Evolutionary conservation across 2,113 vertebrate species (phyloP), one percentile per base, ranked within the genome.

Genomic region (Acinonyx jubatus): DNA sequence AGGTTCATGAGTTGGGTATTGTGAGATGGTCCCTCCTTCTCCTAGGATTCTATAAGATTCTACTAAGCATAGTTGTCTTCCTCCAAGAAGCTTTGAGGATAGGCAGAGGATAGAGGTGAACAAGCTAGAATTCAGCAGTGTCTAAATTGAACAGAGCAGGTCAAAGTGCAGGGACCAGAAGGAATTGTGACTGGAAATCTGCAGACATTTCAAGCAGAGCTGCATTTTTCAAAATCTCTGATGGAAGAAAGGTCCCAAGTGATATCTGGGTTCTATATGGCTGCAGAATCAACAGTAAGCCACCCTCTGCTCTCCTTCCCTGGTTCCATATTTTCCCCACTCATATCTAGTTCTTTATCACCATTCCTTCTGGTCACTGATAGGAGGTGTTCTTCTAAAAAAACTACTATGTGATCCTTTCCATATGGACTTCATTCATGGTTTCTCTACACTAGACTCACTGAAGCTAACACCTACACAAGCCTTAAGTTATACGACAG

Each of bases 381-480:
- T 95, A 92, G 66, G 18, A 88, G 33, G 92, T 96, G 52, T 3
- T 52, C 89, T 98, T 95, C 91, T 95, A 91, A 93, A 89, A 89
- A 91, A 50, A 94, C 97, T 96, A 73, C 88, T 78, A 2, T 97
- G 91, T 94, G 91, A 94, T 86, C 81, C 80, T 25, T 71, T 97
- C 97, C 98, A 97, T 98, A 98, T 97, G 98, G 97, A 98, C 96
- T 85, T 91, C 93, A 97, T 95, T 98, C 97, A 95, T 92, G 94
- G 88, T 96, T 93, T 81, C 71, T 93, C 97, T 97, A 97, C 92
- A 97, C 71, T 45, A 98, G 97, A 97, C 92, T 97, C 80, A 96
- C 91, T 94, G 96, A 98, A 96, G 95, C 94, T 89, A 98, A 73
- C 93, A 97, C 96, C 93, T 98, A 96, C 96, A 97, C 66, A 19